phyloP scores from a whole-genome alignment of 1,140 invertebrate species.

The Drosophila burlai region DNA sequence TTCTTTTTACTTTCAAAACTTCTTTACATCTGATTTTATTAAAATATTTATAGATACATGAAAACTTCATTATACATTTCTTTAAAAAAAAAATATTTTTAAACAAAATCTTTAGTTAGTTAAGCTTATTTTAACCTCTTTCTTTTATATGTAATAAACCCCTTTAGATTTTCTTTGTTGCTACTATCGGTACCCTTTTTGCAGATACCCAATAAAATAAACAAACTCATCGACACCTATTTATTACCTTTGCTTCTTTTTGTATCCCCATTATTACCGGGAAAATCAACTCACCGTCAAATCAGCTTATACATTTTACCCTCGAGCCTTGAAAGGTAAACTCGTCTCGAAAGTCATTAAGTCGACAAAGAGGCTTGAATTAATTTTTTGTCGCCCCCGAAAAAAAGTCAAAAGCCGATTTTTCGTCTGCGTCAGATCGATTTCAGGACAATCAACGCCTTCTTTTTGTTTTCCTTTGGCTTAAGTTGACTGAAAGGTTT shows the following conservation, averaged over 20 bases:
- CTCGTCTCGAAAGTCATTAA: constrained; percentile 5
- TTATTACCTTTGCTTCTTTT: background rate
- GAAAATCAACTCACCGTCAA: constrained; percentile 8
- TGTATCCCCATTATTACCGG: constrained; percentile 3
- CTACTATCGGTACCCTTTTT: background rate
- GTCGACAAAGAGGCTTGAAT: constrained; percentile 21
- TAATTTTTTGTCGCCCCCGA: constrained; percentile 16
- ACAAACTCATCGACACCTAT: constrained; percentile 15
- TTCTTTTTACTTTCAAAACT: too few species aligned
- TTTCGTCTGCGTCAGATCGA: constrained; percentile 36
- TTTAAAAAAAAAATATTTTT: too few species aligned
- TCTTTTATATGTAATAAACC: too few species aligned
- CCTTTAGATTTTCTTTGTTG: background rate
- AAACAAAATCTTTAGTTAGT: background rate
- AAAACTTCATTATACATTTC: too few species aligned
- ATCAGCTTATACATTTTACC: constrained; percentile 25
- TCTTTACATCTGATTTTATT: too few species aligned
- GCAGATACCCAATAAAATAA: background rate
- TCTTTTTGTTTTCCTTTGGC: constrained; percentile 4
- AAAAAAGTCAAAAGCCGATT: constrained; percentile 33
- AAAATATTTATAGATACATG: too few species aligned
- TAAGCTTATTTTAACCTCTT: background rate
- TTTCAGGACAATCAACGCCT: constrained; percentile 45
- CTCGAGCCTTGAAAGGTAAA: constrained; percentile 19
- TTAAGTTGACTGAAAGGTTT: constrained; percentile 23